A percentile compares a stretch with the other conserved stretches of the same genome.
Evolutionary conservation across 2,888 invertebrate species (phyloP).

Genomic region (Achlya flavicornis): DNA sequence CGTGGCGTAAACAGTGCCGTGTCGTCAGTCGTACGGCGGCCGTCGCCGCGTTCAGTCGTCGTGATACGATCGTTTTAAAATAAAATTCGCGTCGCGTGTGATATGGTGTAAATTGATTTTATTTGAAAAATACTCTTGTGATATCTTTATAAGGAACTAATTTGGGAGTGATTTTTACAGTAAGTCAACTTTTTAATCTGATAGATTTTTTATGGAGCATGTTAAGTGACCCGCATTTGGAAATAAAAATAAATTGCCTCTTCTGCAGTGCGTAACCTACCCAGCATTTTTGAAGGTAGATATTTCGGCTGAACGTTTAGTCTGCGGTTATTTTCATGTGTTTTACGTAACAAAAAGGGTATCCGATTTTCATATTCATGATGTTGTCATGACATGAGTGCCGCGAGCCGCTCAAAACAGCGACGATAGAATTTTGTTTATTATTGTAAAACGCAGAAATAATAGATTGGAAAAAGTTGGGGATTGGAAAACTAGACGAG

Average conservation of each 20-base stretch:
- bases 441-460: neutral
- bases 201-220: neutral
- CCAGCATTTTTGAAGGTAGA: conserved; percentile 24
- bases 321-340: conserved; percentile 27
- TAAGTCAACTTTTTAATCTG: conserved; percentile 34
- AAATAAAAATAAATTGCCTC: conserved; percentile 38
- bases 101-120: conserved; percentile 48
- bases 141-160: conserved; percentile 40
- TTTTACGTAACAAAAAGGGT: conserved; percentile 22
- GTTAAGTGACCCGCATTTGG: conserved; percentile 45
- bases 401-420: conserved; percentile 8
- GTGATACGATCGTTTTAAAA: conserved; percentile 24
- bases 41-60: conserved; percentile 46
- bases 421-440: neutral
- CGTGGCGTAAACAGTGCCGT: conserved; percentile 67
- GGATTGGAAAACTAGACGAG: neutral
- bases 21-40: conserved; percentile 62
- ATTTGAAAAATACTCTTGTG: conserved; percentile 41
- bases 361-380: conserved; percentile 39
- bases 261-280: conserved; percentile 4
- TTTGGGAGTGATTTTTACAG: conserved; percentile 56
- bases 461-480: neutral
- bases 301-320: conserved; percentile 11
- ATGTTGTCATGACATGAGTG: conserved; percentile 30
- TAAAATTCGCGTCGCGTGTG: conserved; percentile 57